phyloP scores from a whole-genome alignment of 2,797 vertebrate species.

The Crocidura indochinensis region DNA sequence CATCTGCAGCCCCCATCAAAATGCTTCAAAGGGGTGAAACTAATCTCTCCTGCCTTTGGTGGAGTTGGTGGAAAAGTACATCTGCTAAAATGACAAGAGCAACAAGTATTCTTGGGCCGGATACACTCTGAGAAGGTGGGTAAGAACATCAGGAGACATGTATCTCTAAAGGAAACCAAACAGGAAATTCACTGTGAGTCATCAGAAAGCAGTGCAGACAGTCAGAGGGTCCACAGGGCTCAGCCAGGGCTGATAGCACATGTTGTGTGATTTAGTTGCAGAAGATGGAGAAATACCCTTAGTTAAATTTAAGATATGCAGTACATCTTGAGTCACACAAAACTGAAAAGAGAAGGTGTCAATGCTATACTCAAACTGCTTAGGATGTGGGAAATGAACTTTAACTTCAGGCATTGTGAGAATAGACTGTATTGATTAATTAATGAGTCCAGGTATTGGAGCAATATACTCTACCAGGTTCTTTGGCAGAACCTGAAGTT shows the following conservation, averaged over 20 bases:
- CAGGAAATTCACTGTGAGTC: constrained; percentile 89
- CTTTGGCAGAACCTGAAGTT: not conserved
- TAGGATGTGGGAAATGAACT: constrained; percentile 23
- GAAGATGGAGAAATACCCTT: not conserved
- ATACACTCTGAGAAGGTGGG: constrained; percentile 83
- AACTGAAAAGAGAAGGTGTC: not conserved
- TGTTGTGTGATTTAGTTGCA: not conserved
- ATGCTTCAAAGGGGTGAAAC: constrained; percentile 19
- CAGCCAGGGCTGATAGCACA: constrained; percentile 69
- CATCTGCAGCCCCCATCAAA: constrained; percentile 22
- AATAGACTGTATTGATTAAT: not conserved
- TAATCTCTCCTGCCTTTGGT: constrained; percentile 24
- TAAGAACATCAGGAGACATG: constrained; percentile 85
- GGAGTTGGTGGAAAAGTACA: constrained; percentile 63
- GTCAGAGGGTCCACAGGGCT: constrained; percentile 68
- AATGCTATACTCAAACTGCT: not conserved
- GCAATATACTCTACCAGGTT: not conserved
- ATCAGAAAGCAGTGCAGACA: constrained; percentile 76
- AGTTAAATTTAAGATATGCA: not conserved
- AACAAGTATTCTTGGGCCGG: constrained; percentile 83
- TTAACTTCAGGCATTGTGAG: not conserved
- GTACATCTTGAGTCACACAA: not conserved
- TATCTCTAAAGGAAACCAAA: constrained; percentile 87
- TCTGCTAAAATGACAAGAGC: constrained; percentile 65
- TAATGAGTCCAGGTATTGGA: not conserved